Conservation (phyloP, 2,113 vertebrate genomes). For the Python bivittatus region DNA sequence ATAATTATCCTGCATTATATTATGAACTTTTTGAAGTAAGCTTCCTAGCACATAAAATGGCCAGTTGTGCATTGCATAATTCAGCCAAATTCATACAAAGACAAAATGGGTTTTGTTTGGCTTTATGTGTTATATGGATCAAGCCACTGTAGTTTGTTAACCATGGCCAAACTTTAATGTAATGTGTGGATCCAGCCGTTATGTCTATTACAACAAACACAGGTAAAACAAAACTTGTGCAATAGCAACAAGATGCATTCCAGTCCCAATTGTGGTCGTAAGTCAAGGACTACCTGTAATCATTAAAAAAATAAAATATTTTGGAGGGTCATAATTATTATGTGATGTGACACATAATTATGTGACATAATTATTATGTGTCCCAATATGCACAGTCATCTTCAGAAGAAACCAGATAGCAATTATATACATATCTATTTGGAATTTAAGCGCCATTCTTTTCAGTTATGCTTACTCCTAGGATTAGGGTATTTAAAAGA, state of each 20-base stretch:
- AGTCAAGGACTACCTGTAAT: too few relatives aligned
- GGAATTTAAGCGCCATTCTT: neutral
- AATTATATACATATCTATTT: neutral
- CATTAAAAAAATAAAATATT: too few relatives aligned
- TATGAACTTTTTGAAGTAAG: neutral
- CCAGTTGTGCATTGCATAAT: neutral
- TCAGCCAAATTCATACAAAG: neutral
- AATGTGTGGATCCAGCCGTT: neutral
- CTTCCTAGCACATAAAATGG: neutral
- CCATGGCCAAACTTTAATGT: neutral
- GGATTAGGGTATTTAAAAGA: neutral
- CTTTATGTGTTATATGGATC: neutral
- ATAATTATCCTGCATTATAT: neutral
- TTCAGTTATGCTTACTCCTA: neutral
- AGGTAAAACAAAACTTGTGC: neutral
- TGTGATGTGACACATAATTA: too few relatives aligned
- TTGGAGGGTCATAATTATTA: too few relatives aligned
- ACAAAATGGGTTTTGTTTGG: neutral
- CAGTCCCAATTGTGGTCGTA: too few relatives aligned
- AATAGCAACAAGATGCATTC: neutral
- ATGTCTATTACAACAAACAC: neutral
- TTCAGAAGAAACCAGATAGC: neutral
- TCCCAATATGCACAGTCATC: neutral
- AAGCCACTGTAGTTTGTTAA: neutral
- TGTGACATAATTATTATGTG: too few relatives aligned